phyloP scores from a whole-genome alignment of 2,797 vertebrate species.

The Eulemur rubriventer region DNA sequence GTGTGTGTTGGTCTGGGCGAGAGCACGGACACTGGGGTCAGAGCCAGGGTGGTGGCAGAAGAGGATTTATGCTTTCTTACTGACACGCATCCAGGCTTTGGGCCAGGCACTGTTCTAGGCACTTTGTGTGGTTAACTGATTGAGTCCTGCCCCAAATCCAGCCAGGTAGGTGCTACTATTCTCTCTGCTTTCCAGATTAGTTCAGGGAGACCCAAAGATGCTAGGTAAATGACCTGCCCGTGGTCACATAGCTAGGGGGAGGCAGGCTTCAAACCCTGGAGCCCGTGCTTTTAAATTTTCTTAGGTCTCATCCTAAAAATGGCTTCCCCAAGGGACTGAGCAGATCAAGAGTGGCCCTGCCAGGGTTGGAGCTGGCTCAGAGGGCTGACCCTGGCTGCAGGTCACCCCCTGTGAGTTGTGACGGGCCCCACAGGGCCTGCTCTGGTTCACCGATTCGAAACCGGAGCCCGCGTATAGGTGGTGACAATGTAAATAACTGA shows the following conservation, averaged over 20 bases:
- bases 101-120: background rate
- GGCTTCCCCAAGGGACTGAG: background rate
- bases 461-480: constrained; percentile 39
- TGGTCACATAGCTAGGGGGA: background rate
- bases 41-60: background rate
- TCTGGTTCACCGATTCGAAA: constrained; percentile 49
- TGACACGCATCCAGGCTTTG: background rate
- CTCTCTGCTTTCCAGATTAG: background rate
- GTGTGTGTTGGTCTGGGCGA: background rate
- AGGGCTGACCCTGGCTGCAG: background rate
- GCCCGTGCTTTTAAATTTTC: background rate
- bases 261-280: background rate
- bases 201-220: background rate
- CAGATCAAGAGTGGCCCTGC: background rate
- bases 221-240: background rate
- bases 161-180: background rate
- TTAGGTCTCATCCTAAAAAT: background rate
- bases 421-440: background rate
- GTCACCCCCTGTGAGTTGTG: background rate
- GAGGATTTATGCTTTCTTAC: background rate
- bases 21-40: background rate
- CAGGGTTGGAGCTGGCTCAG: background rate
- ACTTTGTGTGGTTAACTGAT: background rate
- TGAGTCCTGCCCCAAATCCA: background rate
- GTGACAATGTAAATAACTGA: constrained; percentile 74